Percentiles rank a stretch among this genome's conserved stretches.
These are phyloP conservation scores for Cosmorhoe ocellata DNA, from an alignment of 2,888 invertebrate species.

Conservation along the genomic window DNA sequence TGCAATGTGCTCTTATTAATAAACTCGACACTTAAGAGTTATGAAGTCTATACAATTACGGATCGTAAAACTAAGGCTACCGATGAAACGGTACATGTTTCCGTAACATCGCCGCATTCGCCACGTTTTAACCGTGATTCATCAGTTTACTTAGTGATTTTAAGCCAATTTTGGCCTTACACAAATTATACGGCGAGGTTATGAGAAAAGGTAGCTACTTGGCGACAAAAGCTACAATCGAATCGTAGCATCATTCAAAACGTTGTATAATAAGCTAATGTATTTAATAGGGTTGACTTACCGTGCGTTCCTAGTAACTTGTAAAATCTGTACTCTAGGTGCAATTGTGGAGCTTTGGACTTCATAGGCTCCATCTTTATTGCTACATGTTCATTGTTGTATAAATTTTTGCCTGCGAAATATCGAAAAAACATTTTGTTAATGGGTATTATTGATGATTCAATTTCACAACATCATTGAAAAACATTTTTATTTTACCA, in stretches of 20 bases:
- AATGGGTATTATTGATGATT: too few relatives aligned
- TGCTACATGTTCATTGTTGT: constrained; percentile 99
- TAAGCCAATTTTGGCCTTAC: constrained; percentile 32
- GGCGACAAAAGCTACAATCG: constrained; percentile 27
- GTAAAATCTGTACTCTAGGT: constrained; percentile 99
- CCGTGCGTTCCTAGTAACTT: constrained; percentile 99
- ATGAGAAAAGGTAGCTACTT: constrained; percentile 5
- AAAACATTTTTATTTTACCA: too few relatives aligned
- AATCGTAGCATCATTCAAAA: constrained; percentile 25
- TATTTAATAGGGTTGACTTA: constrained; percentile 76
- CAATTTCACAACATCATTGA: too few relatives aligned
- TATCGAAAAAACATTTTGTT: too few relatives aligned
- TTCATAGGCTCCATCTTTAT: constrained; percentile 99
- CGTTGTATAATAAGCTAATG: constrained; percentile 18
- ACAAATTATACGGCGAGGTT: constrained; percentile 26
- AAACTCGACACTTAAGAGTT: constrained; percentile 31
- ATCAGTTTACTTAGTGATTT: constrained; percentile 36
- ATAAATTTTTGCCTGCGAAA: constrained; percentile 97
- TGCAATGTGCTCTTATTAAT: constrained; percentile 36
- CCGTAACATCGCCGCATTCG: constrained; percentile 36
- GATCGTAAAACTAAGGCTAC: constrained; percentile 35
- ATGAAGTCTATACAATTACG: constrained; percentile 36
- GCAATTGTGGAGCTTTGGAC: constrained; percentile 99
- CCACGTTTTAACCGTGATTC: constrained; percentile 39
- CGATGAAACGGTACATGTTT: constrained; percentile 39